These are phyloP conservation scores for Melipona bicolor DNA, from an alignment of 2,888 invertebrate genomes.

Conservation along the genomic window DNA sequence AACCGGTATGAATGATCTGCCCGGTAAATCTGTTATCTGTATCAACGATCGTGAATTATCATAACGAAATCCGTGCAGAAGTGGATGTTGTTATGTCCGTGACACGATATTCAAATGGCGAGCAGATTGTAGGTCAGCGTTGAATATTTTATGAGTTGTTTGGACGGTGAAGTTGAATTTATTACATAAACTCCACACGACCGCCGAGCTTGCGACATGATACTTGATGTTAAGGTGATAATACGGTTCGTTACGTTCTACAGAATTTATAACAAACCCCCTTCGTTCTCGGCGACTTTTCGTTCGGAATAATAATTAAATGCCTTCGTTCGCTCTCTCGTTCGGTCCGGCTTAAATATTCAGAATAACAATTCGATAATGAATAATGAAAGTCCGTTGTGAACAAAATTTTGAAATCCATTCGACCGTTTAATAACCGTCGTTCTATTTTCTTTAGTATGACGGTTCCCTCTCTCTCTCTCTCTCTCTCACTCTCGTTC, in stretches of 20 bases:
- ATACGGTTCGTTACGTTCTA: slow-evolving; percentile 47
- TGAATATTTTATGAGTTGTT: slow-evolving; percentile 61
- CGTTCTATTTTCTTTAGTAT: neutral
- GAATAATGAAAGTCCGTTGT: neutral
- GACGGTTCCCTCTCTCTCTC: too few relatives aligned
- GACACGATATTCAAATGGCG: slow-evolving; percentile 58
- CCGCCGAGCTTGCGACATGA: slow-evolving; percentile 28
- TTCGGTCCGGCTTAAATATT: neutral
- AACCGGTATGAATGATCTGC: slow-evolving; percentile 29
- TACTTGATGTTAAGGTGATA: slow-evolving; percentile 42
- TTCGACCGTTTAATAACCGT: neutral
- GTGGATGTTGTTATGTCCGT: slow-evolving; percentile 55
- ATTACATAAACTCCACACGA: slow-evolving; percentile 45
- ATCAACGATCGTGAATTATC: slow-evolving; percentile 40
- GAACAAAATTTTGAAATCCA: neutral
- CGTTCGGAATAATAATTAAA: slow-evolving; percentile 34
- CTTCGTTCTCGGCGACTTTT: slow-evolving; percentile 17
- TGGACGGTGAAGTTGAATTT: slow-evolving; percentile 57
- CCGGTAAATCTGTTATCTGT: slow-evolving; percentile 34
- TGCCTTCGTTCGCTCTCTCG: neutral
- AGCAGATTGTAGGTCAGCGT: slow-evolving; percentile 56
- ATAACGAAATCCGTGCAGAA: slow-evolving; percentile 53
- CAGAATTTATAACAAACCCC: slow-evolving; percentile 31
- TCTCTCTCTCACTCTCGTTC: too few relatives aligned
- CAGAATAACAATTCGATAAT: neutral